Percentiles rank a stretch among this genome's conserved stretches.
phyloP scores from a whole-genome alignment of 2,888 invertebrate species.

The Caenorhabditis angaria region DNA sequence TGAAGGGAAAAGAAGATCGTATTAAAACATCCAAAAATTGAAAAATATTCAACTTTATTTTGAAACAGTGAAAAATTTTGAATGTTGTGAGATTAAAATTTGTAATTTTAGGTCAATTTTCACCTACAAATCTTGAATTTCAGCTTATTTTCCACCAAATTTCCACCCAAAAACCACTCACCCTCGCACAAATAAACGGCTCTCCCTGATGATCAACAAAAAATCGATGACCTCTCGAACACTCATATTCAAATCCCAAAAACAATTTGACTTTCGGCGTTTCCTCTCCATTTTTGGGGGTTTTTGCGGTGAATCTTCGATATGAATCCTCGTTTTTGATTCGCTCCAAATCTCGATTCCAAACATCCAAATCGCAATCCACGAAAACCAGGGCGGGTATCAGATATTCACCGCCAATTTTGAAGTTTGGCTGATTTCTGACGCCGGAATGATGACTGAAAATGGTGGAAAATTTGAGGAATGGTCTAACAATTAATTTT shows the following conservation, averaged over 20 bases:
- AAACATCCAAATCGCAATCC: conserved; percentile 30
- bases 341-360: conserved; percentile 42
- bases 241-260: conserved; percentile 95
- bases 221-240: conserved; percentile 93
- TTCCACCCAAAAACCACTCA: too few species aligned
- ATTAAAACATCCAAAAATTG: too few species aligned
- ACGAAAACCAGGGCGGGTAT: conserved; percentile 87
- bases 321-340: conserved; percentile 31
- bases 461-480: not conserved
- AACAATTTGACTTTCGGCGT: conserved; percentile 75
- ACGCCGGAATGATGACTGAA: conserved; percentile 76
- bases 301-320: conserved; percentile 14
- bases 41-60: too few species aligned
- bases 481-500: too few species aligned
- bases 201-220: conserved; percentile 77
- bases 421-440: conserved; percentile 89
- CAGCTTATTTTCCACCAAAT: too few species aligned
- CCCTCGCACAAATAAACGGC: conserved; percentile 36
- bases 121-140: too few species aligned
- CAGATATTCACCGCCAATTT: conserved; percentile 87
- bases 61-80: too few species aligned
- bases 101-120: too few species aligned
- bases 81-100: too few species aligned
- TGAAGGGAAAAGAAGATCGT: too few species aligned
- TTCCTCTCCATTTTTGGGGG: conserved; percentile 16